Conservation (phyloP, 1,140 invertebrate species). For the Octopus sinensis region DNA sequence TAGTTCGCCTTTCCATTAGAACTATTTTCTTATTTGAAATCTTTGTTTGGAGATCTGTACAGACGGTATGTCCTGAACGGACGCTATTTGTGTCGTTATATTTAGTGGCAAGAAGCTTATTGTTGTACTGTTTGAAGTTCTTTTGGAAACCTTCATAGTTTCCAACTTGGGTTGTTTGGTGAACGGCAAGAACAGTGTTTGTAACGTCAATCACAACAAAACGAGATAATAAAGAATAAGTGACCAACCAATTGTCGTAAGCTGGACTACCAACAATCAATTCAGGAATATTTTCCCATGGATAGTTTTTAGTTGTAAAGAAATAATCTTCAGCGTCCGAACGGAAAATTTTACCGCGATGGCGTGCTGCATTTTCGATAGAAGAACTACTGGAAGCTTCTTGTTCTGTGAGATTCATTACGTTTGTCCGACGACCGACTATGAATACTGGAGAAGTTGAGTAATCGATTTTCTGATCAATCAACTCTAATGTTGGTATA, state of each 20-base stretch:
- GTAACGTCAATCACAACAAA: slow-evolving; percentile 20
- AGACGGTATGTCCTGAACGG: slow-evolving; percentile 1
- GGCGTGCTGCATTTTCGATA: slow-evolving; percentile 8
- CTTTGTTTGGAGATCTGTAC: slow-evolving; percentile 1
- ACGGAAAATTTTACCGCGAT: slow-evolving; percentile 20
- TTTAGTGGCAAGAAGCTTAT: background rate
- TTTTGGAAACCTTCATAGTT: slow-evolving; percentile 15
- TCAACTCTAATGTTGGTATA: slow-evolving; percentile 15
- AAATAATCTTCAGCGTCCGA: slow-evolving; percentile 33
- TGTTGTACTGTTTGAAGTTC: background rate
- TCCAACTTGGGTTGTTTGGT: slow-evolving; percentile 21
- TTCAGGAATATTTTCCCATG: slow-evolving; percentile 28
- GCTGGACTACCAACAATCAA: slow-evolving; percentile 30
- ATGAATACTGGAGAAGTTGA: slow-evolving; percentile 15
- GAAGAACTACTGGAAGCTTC: slow-evolving; percentile 11
- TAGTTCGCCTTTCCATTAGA: background rate
- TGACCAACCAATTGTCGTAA: slow-evolving; percentile 34
- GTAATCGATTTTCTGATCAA: slow-evolving; percentile 14
- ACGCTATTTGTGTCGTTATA: background rate
- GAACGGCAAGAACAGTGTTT: slow-evolving; percentile 16
- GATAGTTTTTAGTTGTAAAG: slow-evolving; percentile 26
- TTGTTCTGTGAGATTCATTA: slow-evolving; percentile 17
- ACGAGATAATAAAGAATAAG: background rate
- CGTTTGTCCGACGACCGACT: slow-evolving; percentile 24
- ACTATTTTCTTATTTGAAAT: background rate